A percentile compares a stretch with the other conserved stretches of the same genome.
These are phyloP conservation scores for Sebastes oblongus DNA, from an alignment of 2,797 vertebrate species.

Conservation along the genomic window DNA sequence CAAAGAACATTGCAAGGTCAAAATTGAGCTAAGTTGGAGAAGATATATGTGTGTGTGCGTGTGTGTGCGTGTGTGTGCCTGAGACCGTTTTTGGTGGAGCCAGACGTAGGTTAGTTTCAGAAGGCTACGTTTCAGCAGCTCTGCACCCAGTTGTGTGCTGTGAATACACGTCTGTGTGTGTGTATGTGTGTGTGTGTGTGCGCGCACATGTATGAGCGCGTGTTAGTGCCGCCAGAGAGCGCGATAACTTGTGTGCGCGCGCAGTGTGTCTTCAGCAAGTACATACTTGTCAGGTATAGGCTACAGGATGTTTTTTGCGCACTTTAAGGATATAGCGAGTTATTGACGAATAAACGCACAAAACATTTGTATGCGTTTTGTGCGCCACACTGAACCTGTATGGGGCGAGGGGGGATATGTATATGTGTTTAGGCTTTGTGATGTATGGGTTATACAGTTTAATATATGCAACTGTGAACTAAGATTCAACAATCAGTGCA, in stretches of 20 bases:
- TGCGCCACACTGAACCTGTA: conserved; percentile 24
- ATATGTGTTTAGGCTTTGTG: neutral
- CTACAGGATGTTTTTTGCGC: neutral
- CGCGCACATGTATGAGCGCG: neutral
- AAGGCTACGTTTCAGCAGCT: conserved; percentile 21
- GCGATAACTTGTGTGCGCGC: neutral
- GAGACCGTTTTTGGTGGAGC: neutral
- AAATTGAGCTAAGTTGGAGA: conserved; percentile 36
- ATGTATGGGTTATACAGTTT: neutral
- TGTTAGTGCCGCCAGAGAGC: neutral
- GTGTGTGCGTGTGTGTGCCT: neutral
- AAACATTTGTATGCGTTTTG: neutral
- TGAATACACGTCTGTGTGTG: neutral
- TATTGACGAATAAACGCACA: neutral
- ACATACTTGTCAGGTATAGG: neutral
- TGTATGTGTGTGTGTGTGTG: neutral
- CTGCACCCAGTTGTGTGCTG: neutral
- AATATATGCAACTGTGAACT: too few species aligned
- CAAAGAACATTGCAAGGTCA: conserved; percentile 61
- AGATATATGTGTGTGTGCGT: neutral
- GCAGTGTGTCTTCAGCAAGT: neutral
- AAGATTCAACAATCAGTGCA: neutral
- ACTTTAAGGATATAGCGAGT: neutral
- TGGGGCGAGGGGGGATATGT: neutral
- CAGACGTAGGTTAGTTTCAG: neutral